These are phyloP conservation scores for Malurus splendens DNA, from an alignment of 2,797 vertebrate genomes.

Conservation along the genomic window DNA sequence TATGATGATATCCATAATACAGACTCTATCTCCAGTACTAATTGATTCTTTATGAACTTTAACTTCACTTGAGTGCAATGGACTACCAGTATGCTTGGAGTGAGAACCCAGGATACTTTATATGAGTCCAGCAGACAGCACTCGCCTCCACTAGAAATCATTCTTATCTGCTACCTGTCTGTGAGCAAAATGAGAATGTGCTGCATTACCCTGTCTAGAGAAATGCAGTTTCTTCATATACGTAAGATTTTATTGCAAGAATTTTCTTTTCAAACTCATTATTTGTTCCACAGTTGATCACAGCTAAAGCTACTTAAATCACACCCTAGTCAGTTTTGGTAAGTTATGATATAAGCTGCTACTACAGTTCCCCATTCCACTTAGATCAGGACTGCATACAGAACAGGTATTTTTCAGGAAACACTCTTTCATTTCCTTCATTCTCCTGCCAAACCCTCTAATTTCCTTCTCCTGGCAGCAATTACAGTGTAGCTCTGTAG, in stretches of 20 bases:
- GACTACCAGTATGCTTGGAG: not conserved
- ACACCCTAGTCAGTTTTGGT: not conserved
- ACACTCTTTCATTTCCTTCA: constrained; percentile 13
- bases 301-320: not conserved
- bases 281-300: not conserved
- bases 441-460: not conserved
- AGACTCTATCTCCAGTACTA: not conserved
- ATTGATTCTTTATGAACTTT: not conserved
- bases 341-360: not conserved
- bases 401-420: not conserved
- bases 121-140: not conserved
- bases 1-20: not conserved
- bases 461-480: not conserved
- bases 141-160: not conserved
- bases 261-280: not conserved
- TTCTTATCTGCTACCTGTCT: not conserved
- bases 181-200: not conserved
- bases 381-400: not conserved
- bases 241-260: not conserved
- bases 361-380: not conserved
- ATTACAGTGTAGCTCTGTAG: not conserved
- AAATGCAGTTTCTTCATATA: not conserved
- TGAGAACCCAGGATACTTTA: not conserved
- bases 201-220: not conserved
- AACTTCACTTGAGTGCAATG: not conserved